Percentiles rank a stretch among this genome's conserved stretches.
Evolutionary conservation across 2,888 invertebrate genomes (phyloP).

Genomic region (Drosophila borealis): DNA sequence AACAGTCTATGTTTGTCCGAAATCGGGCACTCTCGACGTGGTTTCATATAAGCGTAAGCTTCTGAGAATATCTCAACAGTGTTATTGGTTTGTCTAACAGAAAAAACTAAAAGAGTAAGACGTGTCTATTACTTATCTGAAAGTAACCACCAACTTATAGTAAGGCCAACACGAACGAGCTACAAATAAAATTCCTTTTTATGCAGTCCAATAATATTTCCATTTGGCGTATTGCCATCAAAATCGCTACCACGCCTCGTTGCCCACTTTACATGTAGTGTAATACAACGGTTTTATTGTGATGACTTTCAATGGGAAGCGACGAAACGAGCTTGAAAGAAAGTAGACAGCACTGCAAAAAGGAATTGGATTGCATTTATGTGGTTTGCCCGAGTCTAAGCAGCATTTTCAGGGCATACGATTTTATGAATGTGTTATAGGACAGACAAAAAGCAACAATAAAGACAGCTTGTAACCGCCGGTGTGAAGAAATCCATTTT

Average conservation of each 20-base stretch:
- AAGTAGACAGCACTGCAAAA: slow-evolving; percentile 32
- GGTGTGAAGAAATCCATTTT: slow-evolving; percentile 72
- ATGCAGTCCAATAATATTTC: slow-evolving; percentile 81
- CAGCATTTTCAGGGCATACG: slow-evolving; percentile 56
- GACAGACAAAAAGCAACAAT: slow-evolving; percentile 17
- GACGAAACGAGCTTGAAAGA: slow-evolving; percentile 34
- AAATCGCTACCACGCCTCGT: slow-evolving; percentile 32
- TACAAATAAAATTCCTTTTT: slow-evolving; percentile 77
- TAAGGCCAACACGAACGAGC: slow-evolving; percentile 22
- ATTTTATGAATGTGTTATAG: slow-evolving; percentile 66
- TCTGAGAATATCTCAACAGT: slow-evolving; percentile 2
- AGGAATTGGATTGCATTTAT: slow-evolving; percentile 39
- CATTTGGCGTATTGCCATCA: slow-evolving; percentile 72
- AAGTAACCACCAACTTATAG: slow-evolving; percentile 18
- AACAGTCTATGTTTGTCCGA: no score
- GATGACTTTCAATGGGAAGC: slow-evolving; percentile 61
- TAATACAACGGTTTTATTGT: slow-evolving; percentile 67
- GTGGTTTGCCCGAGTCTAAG: slow-evolving; percentile 6
- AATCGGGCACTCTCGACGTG: no score
- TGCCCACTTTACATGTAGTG: slow-evolving; percentile 34
- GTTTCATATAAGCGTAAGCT: not conserved
- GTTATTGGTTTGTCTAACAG: slow-evolving; percentile 15
- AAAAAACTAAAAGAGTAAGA: slow-evolving; percentile 22
- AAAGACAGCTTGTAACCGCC: slow-evolving; percentile 4
- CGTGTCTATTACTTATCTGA: slow-evolving; percentile 46